Percentiles rank a stretch among this genome's conserved stretches.
These are phyloP conservation scores for Aptenodytes patagonicus DNA, from an alignment of 2,113 vertebrate genomes.

Conservation along the genomic window DNA sequence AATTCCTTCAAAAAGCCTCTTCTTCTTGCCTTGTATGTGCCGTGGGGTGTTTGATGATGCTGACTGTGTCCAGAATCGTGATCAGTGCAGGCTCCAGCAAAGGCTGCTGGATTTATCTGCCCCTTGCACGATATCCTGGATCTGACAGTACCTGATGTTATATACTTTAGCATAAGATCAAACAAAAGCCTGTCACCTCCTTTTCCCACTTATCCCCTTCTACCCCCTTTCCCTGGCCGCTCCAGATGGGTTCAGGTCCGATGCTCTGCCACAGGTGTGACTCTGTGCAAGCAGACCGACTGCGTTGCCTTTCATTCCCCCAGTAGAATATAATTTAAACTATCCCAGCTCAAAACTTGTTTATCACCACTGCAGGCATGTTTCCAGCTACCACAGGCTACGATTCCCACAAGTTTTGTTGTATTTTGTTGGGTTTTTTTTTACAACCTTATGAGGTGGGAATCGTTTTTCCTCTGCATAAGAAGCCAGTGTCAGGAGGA, in stretches of 20 bases:
- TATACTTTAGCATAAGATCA: not conserved
- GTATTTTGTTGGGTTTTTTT: not conserved
- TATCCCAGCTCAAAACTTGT: not conserved
- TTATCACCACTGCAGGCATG: not conserved
- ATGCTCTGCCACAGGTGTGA: not conserved
- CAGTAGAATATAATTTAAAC: not conserved
- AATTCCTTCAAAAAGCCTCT: not conserved
- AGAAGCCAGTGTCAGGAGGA: not conserved
- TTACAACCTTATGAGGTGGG: not conserved
- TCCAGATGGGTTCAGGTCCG: not conserved
- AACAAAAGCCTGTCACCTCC: not conserved
- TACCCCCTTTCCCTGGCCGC: not conserved
- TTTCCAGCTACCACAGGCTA: not conserved
- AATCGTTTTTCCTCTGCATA: not conserved
- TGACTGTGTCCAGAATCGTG: not conserved
- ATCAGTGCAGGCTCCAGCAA: not conserved
- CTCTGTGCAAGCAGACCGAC: not conserved
- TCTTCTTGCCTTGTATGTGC: not conserved
- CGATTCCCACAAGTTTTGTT: not conserved
- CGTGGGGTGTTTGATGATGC: not conserved
- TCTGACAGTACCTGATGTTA: not conserved
- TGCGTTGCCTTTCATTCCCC: not conserved
- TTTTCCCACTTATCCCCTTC: not conserved
- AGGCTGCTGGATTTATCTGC: not conserved
- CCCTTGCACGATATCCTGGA: not conserved